Conservation (phyloP, 2,797 vertebrate genomes). For the Enteromius mattozi region DNA sequence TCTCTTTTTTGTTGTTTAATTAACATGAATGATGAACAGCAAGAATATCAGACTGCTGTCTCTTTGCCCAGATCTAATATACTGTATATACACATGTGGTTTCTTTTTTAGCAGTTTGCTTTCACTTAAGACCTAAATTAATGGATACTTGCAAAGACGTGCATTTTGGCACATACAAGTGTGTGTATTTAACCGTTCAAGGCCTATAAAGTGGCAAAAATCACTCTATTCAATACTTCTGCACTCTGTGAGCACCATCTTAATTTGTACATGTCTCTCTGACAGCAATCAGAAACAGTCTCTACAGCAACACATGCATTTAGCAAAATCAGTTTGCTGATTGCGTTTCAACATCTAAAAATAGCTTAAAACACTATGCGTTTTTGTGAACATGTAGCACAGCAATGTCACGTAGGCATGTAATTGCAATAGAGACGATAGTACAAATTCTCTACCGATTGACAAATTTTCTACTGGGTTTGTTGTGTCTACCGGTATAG, state of each 20-base stretch:
- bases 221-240: not conserved
- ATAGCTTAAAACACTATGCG: not conserved
- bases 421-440: not conserved
- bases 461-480: not conserved
- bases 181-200: not conserved
- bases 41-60: not conserved
- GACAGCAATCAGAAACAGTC: too few species aligned
- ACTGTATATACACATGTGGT: not conserved
- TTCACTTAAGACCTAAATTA: not conserved
- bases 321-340: not conserved
- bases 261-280: not conserved
- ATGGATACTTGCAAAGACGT: not conserved
- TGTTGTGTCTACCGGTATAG: not conserved
- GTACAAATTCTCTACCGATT: not conserved
- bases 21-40: not conserved
- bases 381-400: not conserved
- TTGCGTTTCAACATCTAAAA: not conserved
- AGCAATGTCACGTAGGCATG: not conserved
- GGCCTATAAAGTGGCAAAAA: not conserved
- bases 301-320: not conserved
- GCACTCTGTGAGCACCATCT: not conserved
- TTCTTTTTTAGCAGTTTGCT: not conserved
- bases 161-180: not conserved
- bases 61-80: not conserved
- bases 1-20: not conserved